phyloP scores from a whole-genome alignment of 2,888 invertebrate species.

The Netelia inedita region DNA sequence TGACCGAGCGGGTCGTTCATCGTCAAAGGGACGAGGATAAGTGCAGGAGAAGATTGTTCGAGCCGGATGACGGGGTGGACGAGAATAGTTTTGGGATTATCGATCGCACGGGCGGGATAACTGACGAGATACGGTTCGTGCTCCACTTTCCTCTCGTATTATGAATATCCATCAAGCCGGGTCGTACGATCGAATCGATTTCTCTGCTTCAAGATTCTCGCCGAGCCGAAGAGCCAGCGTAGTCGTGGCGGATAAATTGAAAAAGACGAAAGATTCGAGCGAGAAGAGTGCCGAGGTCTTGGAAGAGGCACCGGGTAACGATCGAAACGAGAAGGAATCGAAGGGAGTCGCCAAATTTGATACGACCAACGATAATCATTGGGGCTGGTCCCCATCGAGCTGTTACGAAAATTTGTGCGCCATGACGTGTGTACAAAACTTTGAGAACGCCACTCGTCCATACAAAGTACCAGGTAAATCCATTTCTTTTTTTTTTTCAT shows the following conservation, averaged over 20 bases:
- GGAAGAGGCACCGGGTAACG: not conserved
- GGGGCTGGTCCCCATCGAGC: conserved; percentile 62
- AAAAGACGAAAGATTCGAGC: not conserved
- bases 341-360: too few relatives aligned
- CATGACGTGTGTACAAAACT: conserved; percentile 60
- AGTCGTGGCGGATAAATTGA: not conserved
- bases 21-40: conserved; percentile 62
- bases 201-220: conserved; percentile 30
- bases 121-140: conserved; percentile 57
- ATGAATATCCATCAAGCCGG: not conserved
- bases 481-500: not conserved
- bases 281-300: not conserved
- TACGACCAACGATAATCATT: conserved; percentile 5
- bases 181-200: not conserved
- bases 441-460: conserved; percentile 48
- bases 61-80: conserved; percentile 45
- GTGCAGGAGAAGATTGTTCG: conserved; percentile 65
- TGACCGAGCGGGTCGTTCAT: conserved; percentile 5
- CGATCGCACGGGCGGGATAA: conserved; percentile 24
- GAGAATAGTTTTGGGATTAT: conserved; percentile 54
- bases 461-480: conserved; percentile 42
- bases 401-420: conserved; percentile 69
- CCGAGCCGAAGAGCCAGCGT: not conserved
- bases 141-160: conserved; percentile 29
- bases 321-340: not conserved